These are phyloP conservation scores for Notolabrus celidotus DNA, from an alignment of 2,797 vertebrate species.

Conservation along the genomic window DNA sequence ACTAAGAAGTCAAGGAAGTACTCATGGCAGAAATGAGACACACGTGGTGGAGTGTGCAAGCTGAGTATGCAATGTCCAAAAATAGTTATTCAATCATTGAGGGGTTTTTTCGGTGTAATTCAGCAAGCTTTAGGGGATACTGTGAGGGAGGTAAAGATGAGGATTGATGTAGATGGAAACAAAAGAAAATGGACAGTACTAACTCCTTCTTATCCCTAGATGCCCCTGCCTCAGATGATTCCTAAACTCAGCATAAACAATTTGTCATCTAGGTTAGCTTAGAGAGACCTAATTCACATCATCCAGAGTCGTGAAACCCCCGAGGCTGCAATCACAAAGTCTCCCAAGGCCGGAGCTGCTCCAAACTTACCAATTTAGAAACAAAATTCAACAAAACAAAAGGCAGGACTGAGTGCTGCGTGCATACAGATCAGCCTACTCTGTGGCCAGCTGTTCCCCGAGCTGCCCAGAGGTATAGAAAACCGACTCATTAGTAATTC, in stretches of 20 bases:
- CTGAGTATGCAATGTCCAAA: too few species aligned
- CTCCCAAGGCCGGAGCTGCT: conserved; percentile 44
- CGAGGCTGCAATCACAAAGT: conserved; percentile 34
- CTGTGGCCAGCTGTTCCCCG: conserved; percentile 53
- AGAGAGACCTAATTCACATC: conserved; percentile 28
- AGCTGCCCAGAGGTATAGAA: conserved; percentile 55
- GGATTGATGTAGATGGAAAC: neutral
- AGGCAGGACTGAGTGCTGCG: conserved; percentile 22
- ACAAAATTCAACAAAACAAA: conserved; percentile 26
- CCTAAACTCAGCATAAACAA: conserved; percentile 31
- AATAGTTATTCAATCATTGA: too few species aligned
- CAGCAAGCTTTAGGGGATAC: too few species aligned
- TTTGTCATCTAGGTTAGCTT: conserved; percentile 17
- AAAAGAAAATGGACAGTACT: neutral
- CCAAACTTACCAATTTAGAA: conserved; percentile 52
- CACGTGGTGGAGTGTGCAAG: too few species aligned
- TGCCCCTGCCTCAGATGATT: neutral
- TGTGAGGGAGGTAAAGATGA: too few species aligned
- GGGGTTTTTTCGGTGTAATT: too few species aligned
- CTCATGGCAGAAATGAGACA: too few species aligned
- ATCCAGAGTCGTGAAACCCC: conserved; percentile 34
- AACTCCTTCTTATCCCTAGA: conserved; percentile 17
- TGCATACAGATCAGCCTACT: conserved; percentile 53
- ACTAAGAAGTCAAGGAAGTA: too few species aligned
- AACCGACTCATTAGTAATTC: conserved; percentile 54